Conservation (phyloP, 2,888 invertebrate species). For the Netelia melanura region DNA sequence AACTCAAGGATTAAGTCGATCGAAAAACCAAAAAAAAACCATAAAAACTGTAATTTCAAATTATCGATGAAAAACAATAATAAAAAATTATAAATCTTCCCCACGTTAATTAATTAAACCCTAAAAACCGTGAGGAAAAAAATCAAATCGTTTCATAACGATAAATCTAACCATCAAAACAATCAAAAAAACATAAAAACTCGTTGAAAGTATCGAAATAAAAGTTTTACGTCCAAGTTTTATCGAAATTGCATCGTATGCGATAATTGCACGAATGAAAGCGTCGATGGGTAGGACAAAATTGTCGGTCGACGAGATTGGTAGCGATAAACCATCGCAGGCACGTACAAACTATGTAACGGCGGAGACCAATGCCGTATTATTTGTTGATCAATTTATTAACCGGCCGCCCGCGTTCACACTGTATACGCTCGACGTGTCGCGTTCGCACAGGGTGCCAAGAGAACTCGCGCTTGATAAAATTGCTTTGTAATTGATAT, state of each 20-base stretch:
- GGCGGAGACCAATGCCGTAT: not conserved
- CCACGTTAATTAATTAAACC: no score
- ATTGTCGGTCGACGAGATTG: constrained; percentile 13
- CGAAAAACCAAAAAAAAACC: constrained; percentile 3
- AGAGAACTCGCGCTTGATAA: constrained; percentile 35
- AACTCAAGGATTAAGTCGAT: constrained; percentile 22
- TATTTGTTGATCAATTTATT: constrained; percentile 53
- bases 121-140: no score
- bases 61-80: not conserved
- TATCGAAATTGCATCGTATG: not conserved
- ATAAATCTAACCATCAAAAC: no score
- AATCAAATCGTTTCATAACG: no score
- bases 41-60: not conserved
- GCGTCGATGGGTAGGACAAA: constrained; percentile 5
- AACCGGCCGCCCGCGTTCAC: constrained; percentile 14
- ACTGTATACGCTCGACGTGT: constrained; percentile 17
- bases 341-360: constrained; percentile 3
- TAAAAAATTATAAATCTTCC: not conserved
- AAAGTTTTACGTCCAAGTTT: not conserved
- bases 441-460: not conserved
- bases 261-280: constrained; percentile 11
- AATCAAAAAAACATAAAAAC: not conserved
- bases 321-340: constrained; percentile 17
- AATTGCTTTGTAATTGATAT: constrained; percentile 51
- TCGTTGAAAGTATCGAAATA: not conserved